Percentiles rank a stretch among this genome's conserved stretches.
phyloP scores from a whole-genome alignment of 2,888 invertebrate genomes.

The Tuta absoluta region DNA sequence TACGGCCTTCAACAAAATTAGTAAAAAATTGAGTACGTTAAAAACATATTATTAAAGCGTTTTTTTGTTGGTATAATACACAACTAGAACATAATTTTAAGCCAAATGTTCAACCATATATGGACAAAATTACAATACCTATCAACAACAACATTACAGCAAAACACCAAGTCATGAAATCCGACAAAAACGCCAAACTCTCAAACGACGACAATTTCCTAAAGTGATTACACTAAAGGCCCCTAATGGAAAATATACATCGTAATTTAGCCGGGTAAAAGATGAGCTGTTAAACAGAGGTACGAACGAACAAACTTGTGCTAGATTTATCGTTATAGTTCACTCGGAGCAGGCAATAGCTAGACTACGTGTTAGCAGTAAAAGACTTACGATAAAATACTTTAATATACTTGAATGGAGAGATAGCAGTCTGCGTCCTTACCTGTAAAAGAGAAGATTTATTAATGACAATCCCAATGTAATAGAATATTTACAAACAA shows the following conservation, averaged over 20 bases:
- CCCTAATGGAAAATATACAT: slow-evolving; percentile 31
- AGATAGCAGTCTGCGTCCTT: slow-evolving; percentile 26
- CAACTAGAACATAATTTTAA: not conserved
- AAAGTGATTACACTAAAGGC: slow-evolving; percentile 23
- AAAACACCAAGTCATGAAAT: slow-evolving; percentile 16
- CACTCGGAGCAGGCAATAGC: slow-evolving; percentile 64
- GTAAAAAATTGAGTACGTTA: not conserved
- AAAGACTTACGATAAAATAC: slow-evolving; percentile 4
- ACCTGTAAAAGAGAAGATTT: slow-evolving; percentile 32
- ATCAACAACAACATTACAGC: not conserved
- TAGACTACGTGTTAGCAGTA: slow-evolving; percentile 42
- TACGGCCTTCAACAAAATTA: not conserved
- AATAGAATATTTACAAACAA: not conserved
- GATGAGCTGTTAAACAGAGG: slow-evolving; percentile 59
- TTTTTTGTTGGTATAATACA: not conserved
- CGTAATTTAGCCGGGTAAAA: slow-evolving; percentile 52
- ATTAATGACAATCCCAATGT: slow-evolving; percentile 22
- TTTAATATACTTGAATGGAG: not conserved
- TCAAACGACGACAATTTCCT: slow-evolving; percentile 20
- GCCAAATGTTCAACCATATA: not conserved
- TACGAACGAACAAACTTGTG: slow-evolving; percentile 55
- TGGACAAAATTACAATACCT: not conserved
- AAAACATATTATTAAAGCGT: not conserved
- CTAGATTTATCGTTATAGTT: slow-evolving; percentile 72
- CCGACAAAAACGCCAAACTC: slow-evolving; percentile 12